Conservation (phyloP, 2,888 invertebrate genomes). For the Limnephilus lunatus region DNA sequence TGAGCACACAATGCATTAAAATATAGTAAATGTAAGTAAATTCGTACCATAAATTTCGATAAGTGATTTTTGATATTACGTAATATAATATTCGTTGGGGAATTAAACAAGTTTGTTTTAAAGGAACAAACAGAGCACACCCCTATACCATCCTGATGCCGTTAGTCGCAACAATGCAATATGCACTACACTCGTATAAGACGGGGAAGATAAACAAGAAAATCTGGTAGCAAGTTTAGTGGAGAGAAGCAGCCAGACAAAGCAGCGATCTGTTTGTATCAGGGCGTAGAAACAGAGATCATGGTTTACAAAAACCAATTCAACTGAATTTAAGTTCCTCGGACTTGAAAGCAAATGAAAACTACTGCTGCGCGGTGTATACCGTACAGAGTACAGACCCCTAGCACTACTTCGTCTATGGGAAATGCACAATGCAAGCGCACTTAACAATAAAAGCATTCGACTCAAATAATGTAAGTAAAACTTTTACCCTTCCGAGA, state of each 20-base stretch:
- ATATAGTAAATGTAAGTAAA: too few species aligned
- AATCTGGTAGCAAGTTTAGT: conserved; percentile 2
- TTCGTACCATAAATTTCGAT: too few species aligned
- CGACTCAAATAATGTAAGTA: neutral
- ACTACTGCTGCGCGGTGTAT: neutral
- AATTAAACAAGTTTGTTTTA: neutral
- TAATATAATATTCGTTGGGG: neutral
- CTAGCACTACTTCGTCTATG: neutral
- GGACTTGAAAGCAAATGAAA: conserved; percentile 2
- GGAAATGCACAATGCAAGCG: neutral
- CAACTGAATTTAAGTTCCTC: neutral
- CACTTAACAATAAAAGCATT: neutral
- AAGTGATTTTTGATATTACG: neutral
- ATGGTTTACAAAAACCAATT: neutral
- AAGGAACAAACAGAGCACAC: neutral
- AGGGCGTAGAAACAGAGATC: conserved; percentile 2
- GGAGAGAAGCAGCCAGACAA: neutral
- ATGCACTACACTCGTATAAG: neutral
- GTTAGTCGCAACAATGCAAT: neutral
- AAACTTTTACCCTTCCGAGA: too few species aligned
- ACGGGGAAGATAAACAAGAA: neutral
- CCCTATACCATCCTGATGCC: neutral
- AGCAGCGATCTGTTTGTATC: conserved; percentile 2
- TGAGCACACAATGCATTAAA: too few species aligned
- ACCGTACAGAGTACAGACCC: neutral